Evolutionary conservation across 2,797 vertebrate genomes (phyloP).

Genomic region (Falco biarmicus): DNA sequence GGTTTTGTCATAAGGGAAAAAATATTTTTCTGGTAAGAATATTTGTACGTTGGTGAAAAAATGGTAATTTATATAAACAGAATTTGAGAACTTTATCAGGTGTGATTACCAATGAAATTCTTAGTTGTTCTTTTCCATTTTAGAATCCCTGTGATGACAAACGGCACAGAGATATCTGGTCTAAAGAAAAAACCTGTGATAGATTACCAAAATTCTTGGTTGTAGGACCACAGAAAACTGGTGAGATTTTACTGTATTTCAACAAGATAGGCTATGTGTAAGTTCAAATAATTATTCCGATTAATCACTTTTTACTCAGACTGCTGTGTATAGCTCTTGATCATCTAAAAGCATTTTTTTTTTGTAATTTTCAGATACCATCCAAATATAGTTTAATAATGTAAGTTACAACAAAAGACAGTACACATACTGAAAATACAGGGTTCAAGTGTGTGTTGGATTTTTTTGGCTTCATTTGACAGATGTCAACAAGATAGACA

Average conservation of each 20-base stretch:
- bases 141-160: conserved; percentile 98
- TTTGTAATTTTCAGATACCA: not conserved
- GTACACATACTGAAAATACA: not conserved
- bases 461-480: not conserved
- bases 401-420: not conserved
- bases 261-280: not conserved
- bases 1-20: not conserved
- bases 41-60: not conserved
- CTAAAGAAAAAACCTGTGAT: conserved; percentile 98
- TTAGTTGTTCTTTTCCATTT: not conserved
- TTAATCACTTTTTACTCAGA: not conserved
- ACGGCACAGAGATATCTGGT: conserved; percentile 98
- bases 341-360: not conserved
- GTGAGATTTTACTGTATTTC: conserved; percentile 76
- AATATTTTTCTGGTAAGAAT: not conserved
- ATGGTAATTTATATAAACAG: not conserved
- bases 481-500: not conserved
- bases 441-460: not conserved
- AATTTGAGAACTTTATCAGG: not conserved
- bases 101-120: not conserved
- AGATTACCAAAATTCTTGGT: conserved; percentile 95
- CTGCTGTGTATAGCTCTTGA: not conserved
- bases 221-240: conserved; percentile 96
- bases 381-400: not conserved
- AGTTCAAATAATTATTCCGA: not conserved